phyloP scores from a whole-genome alignment of 2,113 vertebrate species.

The Aegithalos caudatus region DNA sequence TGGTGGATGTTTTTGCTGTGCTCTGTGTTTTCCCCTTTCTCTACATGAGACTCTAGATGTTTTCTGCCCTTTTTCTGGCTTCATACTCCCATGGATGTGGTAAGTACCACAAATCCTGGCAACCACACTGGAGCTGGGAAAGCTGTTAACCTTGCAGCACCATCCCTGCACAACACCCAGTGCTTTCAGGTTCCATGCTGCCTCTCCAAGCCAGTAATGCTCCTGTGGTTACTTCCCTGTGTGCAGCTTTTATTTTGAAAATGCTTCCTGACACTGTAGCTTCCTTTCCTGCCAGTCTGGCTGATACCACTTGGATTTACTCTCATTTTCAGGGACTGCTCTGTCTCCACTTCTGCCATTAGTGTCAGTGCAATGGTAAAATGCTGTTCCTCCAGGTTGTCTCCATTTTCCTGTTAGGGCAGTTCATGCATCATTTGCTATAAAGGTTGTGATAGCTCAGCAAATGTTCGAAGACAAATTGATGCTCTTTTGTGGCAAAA shows the following conservation, averaged over 20 bases:
- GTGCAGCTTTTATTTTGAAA: conserved; percentile 25
- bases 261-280: not conserved
- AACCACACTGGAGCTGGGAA: not conserved
- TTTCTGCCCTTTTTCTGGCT: not conserved
- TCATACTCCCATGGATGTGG: not conserved
- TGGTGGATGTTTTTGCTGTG: not conserved
- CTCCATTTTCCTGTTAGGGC: conserved; percentile 32
- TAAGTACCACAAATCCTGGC: not conserved
- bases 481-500: conserved; percentile 44
- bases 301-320: conserved; percentile 23
- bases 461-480: conserved; percentile 43
- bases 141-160: not conserved
- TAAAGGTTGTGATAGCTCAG: conserved; percentile 63
- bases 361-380: conserved; percentile 46
- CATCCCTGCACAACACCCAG: accelerated
- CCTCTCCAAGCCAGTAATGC: not conserved
- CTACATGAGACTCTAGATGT: not conserved
- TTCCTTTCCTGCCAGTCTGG: not conserved
- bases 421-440: conserved; percentile 54
- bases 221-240: not conserved
- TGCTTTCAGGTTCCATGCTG: not conserved
- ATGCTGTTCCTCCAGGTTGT: conserved; percentile 44
- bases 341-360: conserved; percentile 35
- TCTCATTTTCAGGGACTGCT: conserved; percentile 42
- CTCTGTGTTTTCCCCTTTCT: not conserved